These are phyloP conservation scores for Malaclemys terrapin DNA, from an alignment of 2,113 vertebrate species.

Conservation along the genomic window DNA sequence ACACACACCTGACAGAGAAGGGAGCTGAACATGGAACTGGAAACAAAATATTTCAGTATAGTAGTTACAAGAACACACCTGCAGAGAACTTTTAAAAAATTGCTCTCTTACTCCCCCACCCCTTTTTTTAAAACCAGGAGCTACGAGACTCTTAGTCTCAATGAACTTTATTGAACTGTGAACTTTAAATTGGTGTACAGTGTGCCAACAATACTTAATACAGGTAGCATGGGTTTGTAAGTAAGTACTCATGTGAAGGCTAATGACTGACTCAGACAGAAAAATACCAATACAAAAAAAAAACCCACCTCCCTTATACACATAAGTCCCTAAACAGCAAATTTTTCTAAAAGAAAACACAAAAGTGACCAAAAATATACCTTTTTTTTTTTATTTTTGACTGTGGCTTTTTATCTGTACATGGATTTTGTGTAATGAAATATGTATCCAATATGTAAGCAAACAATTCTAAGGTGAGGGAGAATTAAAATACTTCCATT, in stretches of 20 bases:
- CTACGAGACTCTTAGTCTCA: neutral
- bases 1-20: too few relatives aligned
- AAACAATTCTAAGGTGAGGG: neutral
- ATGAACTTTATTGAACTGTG: neutral
- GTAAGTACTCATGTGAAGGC: neutral
- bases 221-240: neutral
- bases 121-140: neutral
- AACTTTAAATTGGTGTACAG: neutral
- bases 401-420: neutral
- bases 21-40: neutral
- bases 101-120: neutral
- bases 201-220: neutral
- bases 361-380: neutral
- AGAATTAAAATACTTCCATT: neutral
- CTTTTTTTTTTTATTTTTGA: neutral
- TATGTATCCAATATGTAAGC: neutral
- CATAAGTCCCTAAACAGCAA: neutral
- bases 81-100: neutral
- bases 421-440: neutral
- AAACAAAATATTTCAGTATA: neutral
- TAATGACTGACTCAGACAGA: neutral
- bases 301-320: neutral
- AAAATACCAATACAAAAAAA: fast-evolving
- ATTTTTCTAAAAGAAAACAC: neutral
- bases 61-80: neutral